phyloP scores from a whole-genome alignment of 2,888 invertebrate species.

The Lacanobia wlatinum region DNA sequence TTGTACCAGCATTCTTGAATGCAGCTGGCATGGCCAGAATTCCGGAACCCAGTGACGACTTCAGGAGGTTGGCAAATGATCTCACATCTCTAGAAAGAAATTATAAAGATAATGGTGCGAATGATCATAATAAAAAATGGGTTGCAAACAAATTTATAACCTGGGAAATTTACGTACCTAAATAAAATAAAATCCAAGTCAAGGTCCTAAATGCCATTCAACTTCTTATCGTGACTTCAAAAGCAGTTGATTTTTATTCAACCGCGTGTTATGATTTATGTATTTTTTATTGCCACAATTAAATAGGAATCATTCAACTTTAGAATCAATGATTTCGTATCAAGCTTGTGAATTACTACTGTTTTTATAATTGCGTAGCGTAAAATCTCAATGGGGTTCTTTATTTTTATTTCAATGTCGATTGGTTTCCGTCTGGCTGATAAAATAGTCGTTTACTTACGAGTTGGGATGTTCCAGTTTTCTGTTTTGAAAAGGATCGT shows the following conservation, averaged over 20 bases:
- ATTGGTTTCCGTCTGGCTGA: slow-evolving; percentile 16
- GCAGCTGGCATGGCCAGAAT: slow-evolving; percentile 98
- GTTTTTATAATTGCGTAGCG: slow-evolving; percentile 19
- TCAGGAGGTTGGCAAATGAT: slow-evolving; percentile 97
- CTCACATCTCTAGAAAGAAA: slow-evolving; percentile 93
- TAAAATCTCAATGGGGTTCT: slow-evolving; percentile 33
- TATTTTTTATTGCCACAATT: slow-evolving; percentile 34
- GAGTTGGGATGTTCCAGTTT: slow-evolving; percentile 88
- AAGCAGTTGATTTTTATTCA: slow-evolving; percentile 28
- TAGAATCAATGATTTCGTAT: slow-evolving; percentile 43
- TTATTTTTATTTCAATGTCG: slow-evolving; percentile 24
- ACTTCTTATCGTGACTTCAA: slow-evolving; percentile 21
- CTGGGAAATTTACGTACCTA: background rate
- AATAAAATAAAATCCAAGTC: slow-evolving; percentile 15
- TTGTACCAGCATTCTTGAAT: slow-evolving; percentile 95
- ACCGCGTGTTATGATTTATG: slow-evolving; percentile 30
- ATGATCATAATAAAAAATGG: background rate
- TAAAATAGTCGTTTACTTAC: slow-evolving; percentile 77
- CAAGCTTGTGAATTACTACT: slow-evolving; percentile 20
- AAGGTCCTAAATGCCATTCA: slow-evolving; percentile 16
- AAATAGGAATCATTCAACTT: slow-evolving; percentile 30
- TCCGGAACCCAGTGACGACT: slow-evolving; percentile 98
- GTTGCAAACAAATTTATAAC: background rate
- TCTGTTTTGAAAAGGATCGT: slow-evolving; percentile 86
- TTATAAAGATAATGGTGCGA: background rate